These are phyloP conservation scores for Diabrotica undecimpunctata DNA, from an alignment of 1,140 invertebrate genomes.

Conservation along the genomic window DNA sequence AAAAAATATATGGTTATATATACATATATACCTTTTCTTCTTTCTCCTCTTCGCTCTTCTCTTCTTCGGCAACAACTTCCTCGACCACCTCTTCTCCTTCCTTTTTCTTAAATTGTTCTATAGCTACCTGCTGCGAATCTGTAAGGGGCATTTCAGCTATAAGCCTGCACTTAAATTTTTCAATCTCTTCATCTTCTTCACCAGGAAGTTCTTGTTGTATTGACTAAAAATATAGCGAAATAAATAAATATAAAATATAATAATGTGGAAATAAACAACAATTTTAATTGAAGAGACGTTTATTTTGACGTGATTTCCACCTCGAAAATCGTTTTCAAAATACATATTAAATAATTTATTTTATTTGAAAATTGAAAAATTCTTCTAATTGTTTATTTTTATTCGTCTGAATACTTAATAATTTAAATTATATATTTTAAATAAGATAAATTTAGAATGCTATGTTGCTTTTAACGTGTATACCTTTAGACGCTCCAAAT, in stretches of 20 bases:
- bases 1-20: too few species aligned
- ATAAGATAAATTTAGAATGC: too few species aligned
- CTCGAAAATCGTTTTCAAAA: too few species aligned
- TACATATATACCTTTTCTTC: conserved; percentile 6
- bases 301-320: too few species aligned
- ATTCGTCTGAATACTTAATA: too few species aligned
- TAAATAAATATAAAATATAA: neutral
- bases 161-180: conserved; percentile 34
- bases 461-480: neutral
- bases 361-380: too few species aligned
- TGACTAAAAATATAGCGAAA: conserved; percentile 2
- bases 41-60: conserved; percentile 15
- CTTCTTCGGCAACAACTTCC: conserved; percentile 24
- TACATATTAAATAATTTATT: too few species aligned
- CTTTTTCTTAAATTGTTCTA: conserved; percentile 22
- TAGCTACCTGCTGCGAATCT: conserved; percentile 24
- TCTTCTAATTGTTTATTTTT: too few species aligned
- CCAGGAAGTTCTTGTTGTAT: conserved; percentile 35
- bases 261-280: too few species aligned
- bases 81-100: conserved; percentile 14
- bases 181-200: conserved; percentile 35
- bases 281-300: too few species aligned
- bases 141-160: conserved; percentile 33
- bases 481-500: conserved; percentile 32
- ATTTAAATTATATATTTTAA: too few species aligned